These are phyloP conservation scores for Amblyopsis hoosieri DNA, from an alignment of 2,797 vertebrate genomes.

Conservation along the genomic window DNA sequence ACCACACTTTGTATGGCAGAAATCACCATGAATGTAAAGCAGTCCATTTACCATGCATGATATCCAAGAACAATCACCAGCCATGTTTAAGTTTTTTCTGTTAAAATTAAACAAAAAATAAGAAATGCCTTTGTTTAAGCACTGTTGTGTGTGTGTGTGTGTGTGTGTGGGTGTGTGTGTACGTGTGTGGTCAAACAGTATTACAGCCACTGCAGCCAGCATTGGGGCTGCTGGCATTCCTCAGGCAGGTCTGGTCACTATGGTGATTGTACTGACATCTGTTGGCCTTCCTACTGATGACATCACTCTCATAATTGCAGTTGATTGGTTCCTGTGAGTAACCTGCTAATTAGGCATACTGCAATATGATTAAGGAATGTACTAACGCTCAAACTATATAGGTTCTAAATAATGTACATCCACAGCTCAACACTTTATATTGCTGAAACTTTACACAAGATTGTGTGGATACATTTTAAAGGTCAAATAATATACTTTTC, in stretches of 20 bases:
- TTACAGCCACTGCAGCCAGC: constrained; percentile 96
- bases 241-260: constrained; percentile 96
- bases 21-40: background rate
- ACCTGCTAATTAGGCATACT: background rate
- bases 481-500: constrained; percentile 40
- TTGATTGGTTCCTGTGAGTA: constrained; percentile 99
- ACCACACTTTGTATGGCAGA: too few species aligned
- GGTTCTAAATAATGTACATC: background rate
- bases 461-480: constrained; percentile 25
- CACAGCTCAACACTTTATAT: background rate
- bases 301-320: constrained; percentile 97
- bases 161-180: constrained; percentile 14
- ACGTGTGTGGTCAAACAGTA: constrained; percentile 71
- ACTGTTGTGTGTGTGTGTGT: background rate
- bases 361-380: background rate
- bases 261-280: constrained; percentile 98
- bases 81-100: background rate
- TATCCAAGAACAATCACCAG: background rate
- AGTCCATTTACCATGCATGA: background rate
- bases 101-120: too few species aligned
- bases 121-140: background rate
- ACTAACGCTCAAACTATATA: background rate
- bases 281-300: constrained; percentile 97
- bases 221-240: constrained; percentile 97
- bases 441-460: constrained; percentile 2